These are phyloP conservation scores for Aculops lycopersici DNA, from an alignment of 1,140 invertebrate species.

Conservation along the genomic window DNA sequence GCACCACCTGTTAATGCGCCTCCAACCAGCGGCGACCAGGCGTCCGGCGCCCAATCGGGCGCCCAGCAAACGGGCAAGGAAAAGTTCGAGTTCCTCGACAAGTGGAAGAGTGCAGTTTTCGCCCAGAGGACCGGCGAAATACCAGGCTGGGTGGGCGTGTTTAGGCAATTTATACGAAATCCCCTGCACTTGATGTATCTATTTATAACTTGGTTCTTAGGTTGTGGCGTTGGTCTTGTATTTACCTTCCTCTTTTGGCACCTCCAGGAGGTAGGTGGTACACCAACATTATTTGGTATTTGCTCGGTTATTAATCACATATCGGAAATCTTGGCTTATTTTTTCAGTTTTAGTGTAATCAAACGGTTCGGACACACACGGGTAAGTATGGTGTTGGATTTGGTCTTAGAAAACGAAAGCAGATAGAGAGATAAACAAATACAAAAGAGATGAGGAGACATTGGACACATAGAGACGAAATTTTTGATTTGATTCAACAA, in stretches of 20 bases:
- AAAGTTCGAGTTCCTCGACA: conserved; percentile 9
- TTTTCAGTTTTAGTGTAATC: conserved; percentile 82
- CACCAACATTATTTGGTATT: conserved; percentile 82
- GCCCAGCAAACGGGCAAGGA: conserved; percentile 1
- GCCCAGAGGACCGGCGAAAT: conserved; percentile 62
- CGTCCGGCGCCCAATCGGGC: not conserved
- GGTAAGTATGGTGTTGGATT: conserved; percentile 17
- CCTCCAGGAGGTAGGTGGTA: conserved; percentile 72
- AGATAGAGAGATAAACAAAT: no score
- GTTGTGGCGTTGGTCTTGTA: conserved; percentile 90
- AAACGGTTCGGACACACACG: conserved; percentile 72
- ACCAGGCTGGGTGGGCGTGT: conserved; percentile 62
- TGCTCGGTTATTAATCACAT: conserved; percentile 95
- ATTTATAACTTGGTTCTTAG: conserved; percentile 93
- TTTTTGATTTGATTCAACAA: no score
- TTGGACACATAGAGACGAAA: no score
- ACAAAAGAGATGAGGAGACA: no score
- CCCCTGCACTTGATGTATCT: conserved; percentile 68
- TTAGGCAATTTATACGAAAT: conserved; percentile 50
- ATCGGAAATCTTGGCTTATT: conserved; percentile 90
- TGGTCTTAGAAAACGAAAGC: no score
- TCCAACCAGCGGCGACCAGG: no score
- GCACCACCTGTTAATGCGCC: conserved; percentile 9
- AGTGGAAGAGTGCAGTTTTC: conserved; percentile 39
- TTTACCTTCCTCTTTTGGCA: conserved; percentile 99